Base-by-base conservation (phyloP, 2,113 vertebrate species). In the Taurulus bubalis region DNA sequence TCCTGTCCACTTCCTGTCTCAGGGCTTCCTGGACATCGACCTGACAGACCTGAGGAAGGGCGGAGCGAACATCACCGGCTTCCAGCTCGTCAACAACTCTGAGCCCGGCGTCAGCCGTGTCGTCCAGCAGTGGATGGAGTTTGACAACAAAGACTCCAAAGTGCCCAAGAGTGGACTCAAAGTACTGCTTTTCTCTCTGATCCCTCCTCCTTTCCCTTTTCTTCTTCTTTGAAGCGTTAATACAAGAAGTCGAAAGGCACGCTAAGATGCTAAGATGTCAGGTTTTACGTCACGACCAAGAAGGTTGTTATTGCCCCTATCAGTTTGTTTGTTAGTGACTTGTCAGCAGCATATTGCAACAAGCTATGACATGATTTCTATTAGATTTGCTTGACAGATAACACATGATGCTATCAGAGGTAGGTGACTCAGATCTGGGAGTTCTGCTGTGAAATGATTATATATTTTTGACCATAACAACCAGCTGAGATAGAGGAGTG, bases 1-100 rank as follows among this genome's bases (percentile, higher is more conserved):
- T 14, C 16, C 15, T 89, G 36, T 84, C 32, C 74, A 5, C 40
- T 70, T 77, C 40, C 28, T 65, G 18, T 75, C 73, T 7, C 88
- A 99, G 98, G 98, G 98, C 20, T 99, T 99, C 92, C 96, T 99
- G 94, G 98, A 99, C 88, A 97, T 99, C 6, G 97, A 99, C 87
- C 90, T 99, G 87, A 96, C 95, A 30, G 97, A 98, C 86, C 97
- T 99, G 92, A 98, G 95, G 84, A 97, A 98, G 89, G 98, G 97
- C 0, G 98, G 98, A 1, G 98, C 97, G 24, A 99, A 99, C 10
- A 97, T 99, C 84, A 98, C 98, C 0, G 98, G 98, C 6, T 99
- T 99, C 91, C 98, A 99, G 90, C 22, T 99, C 73, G 98, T 99
- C 85, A 98, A 98, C 93, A 96, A 98, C 87, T 97, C 97, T 0